These are phyloP conservation scores for Flexamia atlantica DNA, from an alignment of 2,888 invertebrate species.

Conservation along the genomic window DNA sequence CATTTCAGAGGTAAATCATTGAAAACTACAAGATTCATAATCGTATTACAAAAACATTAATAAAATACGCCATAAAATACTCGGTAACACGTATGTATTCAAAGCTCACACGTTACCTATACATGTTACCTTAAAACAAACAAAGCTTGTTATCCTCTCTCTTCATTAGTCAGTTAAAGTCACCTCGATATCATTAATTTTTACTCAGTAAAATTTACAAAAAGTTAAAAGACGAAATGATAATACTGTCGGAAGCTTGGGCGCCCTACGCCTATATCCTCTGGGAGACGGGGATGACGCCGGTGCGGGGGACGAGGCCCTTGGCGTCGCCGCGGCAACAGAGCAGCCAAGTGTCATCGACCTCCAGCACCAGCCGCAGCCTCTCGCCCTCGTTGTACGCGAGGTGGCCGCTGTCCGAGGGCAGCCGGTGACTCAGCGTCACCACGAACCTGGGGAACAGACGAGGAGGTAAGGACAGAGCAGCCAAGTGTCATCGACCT, in stretches of 20 bases:
- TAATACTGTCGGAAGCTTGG: slow-evolving; percentile 56
- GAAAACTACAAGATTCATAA: no score
- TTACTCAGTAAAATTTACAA: slow-evolving; percentile 27
- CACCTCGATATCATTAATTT: slow-evolving; percentile 37
- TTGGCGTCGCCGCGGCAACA: slow-evolving; percentile 87
- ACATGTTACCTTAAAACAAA: no score
- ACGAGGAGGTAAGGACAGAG: slow-evolving; percentile 80
- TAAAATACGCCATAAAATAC: no score
- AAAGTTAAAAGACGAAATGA: background rate
- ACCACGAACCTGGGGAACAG: slow-evolving; percentile 80
- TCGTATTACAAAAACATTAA: no score
- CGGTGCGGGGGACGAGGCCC: slow-evolving; percentile 85
- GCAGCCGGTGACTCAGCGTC: slow-evolving; percentile 85
- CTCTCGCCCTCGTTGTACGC: slow-evolving; percentile 88
- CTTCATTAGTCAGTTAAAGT: slow-evolving; percentile 15
- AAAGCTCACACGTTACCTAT: no score
- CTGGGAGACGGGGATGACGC: slow-evolving; percentile 75
- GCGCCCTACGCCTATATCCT: slow-evolving; percentile 51
- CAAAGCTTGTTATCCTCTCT: background rate
- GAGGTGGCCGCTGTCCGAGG: slow-evolving; percentile 87
- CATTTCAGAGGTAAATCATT: no score
- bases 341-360: slow-evolving; percentile 86
- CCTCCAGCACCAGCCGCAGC: slow-evolving; percentile 84
- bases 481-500: slow-evolving; percentile 87
- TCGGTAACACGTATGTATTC: no score